Base-by-base conservation (phyloP, 1,140 invertebrate species). In the Diorhabda carinulata region DNA sequence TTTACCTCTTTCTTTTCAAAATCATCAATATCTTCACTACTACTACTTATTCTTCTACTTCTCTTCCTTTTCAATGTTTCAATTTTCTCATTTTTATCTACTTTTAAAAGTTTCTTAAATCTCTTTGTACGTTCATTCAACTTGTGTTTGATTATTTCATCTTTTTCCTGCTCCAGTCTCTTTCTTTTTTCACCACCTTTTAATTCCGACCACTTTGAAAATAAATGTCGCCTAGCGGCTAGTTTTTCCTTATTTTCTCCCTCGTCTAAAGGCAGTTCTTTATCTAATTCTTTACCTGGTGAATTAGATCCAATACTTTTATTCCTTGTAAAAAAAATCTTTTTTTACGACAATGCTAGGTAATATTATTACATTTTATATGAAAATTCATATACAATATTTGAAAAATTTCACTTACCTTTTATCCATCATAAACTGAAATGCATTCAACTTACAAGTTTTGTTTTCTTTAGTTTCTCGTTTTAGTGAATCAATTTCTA, bases 341-440 rank as follows among this genome's bases (percentile, higher is more conserved):
- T 25, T 25, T 25, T 25, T 25, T 25, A 25, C 25, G 25, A 25
- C 25, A 25, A 25, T 25, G 25, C 25, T 25, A 1, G 25, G 25
- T 25, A 25, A 25, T 25, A 25, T 25, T 25, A 9, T 52, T 52
- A 52, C 2, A 52, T 52, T 52, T 6, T 52, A 52, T 6, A 52
- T 2, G 45, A 52, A 6, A 52, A 9, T 52, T 52, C 8, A 52
- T 9, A 9, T 52, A 52, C 4, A 52, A 52, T 52, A 4, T 52
- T 8, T 8, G n/a, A 8, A 52, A 52, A 52, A 52, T 52, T 25
- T 1, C 25, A 25, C 25, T 25, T 25, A 52, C 47, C 47, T 52
- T 52, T 85, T 84, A 70, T 85, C 85, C 87, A 89, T 89, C 80
- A 89, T 81, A 47, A 88, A 74, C 72, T 87, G 81, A 78, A 89